These are phyloP conservation scores for Forbesichthys agassizii DNA, from an alignment of 2,113 vertebrate species.

Conservation along the genomic window DNA sequence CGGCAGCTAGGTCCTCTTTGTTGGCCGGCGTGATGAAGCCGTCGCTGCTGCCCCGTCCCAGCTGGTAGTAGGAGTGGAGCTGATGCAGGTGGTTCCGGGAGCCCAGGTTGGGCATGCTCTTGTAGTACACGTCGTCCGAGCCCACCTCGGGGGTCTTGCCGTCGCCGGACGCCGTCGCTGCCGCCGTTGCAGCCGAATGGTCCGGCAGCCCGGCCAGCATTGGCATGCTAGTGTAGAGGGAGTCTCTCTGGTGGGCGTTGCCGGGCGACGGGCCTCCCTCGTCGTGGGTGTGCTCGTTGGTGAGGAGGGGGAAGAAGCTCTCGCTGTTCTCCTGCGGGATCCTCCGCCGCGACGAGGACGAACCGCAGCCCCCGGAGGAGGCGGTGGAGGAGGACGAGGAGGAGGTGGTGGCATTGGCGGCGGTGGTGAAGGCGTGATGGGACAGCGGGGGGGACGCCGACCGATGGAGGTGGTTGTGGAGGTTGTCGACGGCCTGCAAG, in stretches of 20 bases:
- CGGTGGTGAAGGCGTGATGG: slow-evolving; percentile 76
- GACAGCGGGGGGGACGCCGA: slow-evolving; percentile 76
- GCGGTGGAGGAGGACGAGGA: slow-evolving; percentile 68
- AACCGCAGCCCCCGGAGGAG: slow-evolving; percentile 82
- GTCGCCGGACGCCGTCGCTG: slow-evolving; percentile 56
- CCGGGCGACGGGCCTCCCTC: slow-evolving; percentile 83
- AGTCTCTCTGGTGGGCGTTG: slow-evolving; percentile 84
- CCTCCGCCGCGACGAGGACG: slow-evolving; percentile 82
- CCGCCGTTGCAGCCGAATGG: slow-evolving; percentile 66
- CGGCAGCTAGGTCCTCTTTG: slow-evolving; percentile 86
- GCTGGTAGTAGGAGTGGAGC: slow-evolving; percentile 95
- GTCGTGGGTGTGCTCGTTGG: slow-evolving; percentile 87
- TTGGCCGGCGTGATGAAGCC: slow-evolving; percentile 92
- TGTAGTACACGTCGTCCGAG: slow-evolving; percentile 94
- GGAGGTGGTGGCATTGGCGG: slow-evolving; percentile 78
- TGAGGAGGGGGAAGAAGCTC: slow-evolving; percentile 94
- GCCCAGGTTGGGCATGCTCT: slow-evolving; percentile 98
- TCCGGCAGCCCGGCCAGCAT: slow-evolving; percentile 82
- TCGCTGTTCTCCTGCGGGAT: slow-evolving; percentile 96
- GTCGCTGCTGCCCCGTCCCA: slow-evolving; percentile 95
- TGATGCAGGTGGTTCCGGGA: slow-evolving; percentile 91
- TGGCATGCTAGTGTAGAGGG: slow-evolving; percentile 96
- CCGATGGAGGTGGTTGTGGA: slow-evolving; percentile 74
- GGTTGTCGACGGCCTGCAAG: slow-evolving; percentile 74
- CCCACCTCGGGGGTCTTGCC: slow-evolving; percentile 66